Base-by-base conservation (phyloP, 2,888 invertebrate genomes). In the Chrysina gloriosa region DNA sequence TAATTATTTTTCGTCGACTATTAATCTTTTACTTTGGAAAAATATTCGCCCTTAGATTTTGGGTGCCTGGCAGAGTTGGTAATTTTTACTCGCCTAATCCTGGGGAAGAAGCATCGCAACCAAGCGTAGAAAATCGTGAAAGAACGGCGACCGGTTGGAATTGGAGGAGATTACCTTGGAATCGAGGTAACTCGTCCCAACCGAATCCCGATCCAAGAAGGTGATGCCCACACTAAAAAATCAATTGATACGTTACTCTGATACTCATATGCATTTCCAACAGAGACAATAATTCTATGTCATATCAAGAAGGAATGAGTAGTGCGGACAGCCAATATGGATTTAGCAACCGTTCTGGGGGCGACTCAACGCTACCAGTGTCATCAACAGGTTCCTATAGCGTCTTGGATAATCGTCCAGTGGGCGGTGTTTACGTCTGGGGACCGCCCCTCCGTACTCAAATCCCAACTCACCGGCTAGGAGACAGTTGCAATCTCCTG, bases 381-480 rank as follows among this genome's bases (percentile, higher is more conserved):
- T 79, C 80, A 7, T 82, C 81, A 36, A 81, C 79, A 45, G 85
- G 85, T 74, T 86, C 83, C 0, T 91, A 89, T 74, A 88, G 90
- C 21, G 89, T 88, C 6, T 82, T 89, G 78, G 80, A 84, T 79
- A 72, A 87, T 78, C 73, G 89, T 81, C 77, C 82, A 21, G 84
- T 88, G 76, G 83, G 89, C 76, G 77, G 87, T 78, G 68, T 87
- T 79, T 82, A 89, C 83, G 79, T 94, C 14, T 95, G 95, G 95
- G 95, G 94, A 0, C 95, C 95, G 0, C 95, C 95, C 95, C 95
- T 0, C 95, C 95, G 0, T 95, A 95, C 78, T 93, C 93, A 68
- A 92, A 93, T 58, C 92, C 92, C 34, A 93, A 93, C 74, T 89
- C 89, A 71, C 89, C 89, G 0, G 89, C 89, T 0, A 81, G 89